Conservation (phyloP, 2,113 vertebrate species). For the Tretioscincus oriximinensis region DNA sequence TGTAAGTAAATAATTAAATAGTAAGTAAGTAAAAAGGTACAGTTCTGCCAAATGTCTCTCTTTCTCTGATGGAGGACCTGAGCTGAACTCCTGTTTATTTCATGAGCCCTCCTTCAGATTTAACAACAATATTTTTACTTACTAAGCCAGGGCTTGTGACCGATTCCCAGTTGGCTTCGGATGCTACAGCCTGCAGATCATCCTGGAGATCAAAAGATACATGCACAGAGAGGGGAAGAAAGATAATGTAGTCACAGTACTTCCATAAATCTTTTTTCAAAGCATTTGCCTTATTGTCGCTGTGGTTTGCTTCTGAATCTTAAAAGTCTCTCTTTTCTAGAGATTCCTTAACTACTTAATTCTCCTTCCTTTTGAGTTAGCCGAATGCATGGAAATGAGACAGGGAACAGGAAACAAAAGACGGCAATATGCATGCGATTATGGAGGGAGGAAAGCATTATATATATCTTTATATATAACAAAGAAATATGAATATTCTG, state of each 20-base stretch:
- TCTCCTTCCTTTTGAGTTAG: no score
- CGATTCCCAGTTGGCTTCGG: constrained; percentile 83
- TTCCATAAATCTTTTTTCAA: not conserved
- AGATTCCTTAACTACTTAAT: no score
- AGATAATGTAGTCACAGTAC: constrained; percentile 25
- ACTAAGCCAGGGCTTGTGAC: constrained; percentile 81
- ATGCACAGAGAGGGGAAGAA: constrained; percentile 33
- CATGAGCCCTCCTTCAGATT: constrained; percentile 21
- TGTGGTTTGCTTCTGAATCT: not conserved
- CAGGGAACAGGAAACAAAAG: no score
- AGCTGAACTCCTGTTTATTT: constrained; percentile 33
- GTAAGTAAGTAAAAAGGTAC: not conserved
- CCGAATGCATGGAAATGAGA: no score
- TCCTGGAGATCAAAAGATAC: constrained; percentile 71
- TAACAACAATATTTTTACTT: constrained; percentile 66
- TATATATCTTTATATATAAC: no score
- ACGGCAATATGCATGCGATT: no score
- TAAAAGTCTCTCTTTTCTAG: not conserved
- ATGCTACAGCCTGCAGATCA: constrained; percentile 74
- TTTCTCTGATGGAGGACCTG: not conserved
- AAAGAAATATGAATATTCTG: not conserved
- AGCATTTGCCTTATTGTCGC: not conserved
- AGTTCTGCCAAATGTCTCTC: constrained; percentile 18
- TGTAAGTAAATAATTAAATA: not conserved
- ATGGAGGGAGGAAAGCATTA: no score